Conservation (phyloP, 92 coral and sea anemone genomes). For the Galaxea fascicularis region DNA sequence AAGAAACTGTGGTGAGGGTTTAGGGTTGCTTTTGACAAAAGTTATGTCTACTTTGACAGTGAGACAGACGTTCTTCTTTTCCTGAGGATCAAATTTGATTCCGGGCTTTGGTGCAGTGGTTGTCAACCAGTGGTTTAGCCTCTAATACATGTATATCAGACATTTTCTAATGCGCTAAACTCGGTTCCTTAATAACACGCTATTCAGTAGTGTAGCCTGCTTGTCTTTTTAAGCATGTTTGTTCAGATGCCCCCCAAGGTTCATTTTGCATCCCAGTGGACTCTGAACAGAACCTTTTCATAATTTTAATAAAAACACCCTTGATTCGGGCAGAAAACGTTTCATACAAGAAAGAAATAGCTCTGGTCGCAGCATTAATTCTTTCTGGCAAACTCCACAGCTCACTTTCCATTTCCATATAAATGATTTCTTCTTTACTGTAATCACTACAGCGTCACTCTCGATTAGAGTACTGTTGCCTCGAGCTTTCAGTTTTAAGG, state of each 20-base stretch:
- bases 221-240: constrained; percentile 51
- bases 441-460: background rate
- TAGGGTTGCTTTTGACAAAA: constrained; percentile 33
- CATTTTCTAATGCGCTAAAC: constrained; percentile 38
- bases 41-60: constrained; percentile 31
- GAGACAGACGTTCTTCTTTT: constrained; percentile 46
- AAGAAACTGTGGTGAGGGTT: constrained; percentile 49
- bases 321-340: background rate
- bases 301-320: background rate
- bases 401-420: constrained; percentile 49
- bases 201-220: constrained; percentile 54
- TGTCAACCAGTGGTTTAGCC: constrained; percentile 46
- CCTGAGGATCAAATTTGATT: constrained; percentile 43
- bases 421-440: constrained; percentile 9
- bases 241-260: constrained; percentile 60
- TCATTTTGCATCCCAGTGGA: constrained; percentile 47
- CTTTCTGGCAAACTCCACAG: constrained; percentile 29
- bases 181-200: constrained; percentile 35
- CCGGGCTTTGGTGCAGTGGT: constrained; percentile 35
- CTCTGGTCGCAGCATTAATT: constrained; percentile 37
- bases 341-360: background rate
- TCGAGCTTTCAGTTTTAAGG: constrained; percentile 1
- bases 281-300: constrained; percentile 38
- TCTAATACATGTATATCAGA: constrained; percentile 22
- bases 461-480: constrained; percentile 15